These are phyloP conservation scores for Drosophila recens DNA, from an alignment of 2,888 invertebrate species.

Conservation along the genomic window DNA sequence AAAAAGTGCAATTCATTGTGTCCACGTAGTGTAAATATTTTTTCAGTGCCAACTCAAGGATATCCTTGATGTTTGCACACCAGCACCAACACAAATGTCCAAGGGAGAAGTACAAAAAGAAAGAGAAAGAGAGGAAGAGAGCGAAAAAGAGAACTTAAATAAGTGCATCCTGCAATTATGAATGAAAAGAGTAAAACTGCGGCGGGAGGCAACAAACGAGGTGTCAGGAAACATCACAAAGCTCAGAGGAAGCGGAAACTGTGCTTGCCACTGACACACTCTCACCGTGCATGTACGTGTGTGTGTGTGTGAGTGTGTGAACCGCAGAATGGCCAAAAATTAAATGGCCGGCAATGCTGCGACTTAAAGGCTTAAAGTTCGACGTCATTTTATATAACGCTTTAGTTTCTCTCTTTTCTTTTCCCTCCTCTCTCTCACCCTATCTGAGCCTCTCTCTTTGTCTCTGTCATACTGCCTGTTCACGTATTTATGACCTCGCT, in stretches of 20 bases:
- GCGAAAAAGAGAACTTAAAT: slow-evolving; percentile 43
- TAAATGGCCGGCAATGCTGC: slow-evolving; percentile 42
- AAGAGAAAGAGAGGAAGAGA: slow-evolving; percentile 1
- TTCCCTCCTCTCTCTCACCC: neutral
- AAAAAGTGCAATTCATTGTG: slow-evolving; percentile 44
- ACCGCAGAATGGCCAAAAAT: slow-evolving; percentile 38
- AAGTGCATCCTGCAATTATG: slow-evolving; percentile 79
- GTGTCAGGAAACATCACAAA: slow-evolving; percentile 54
- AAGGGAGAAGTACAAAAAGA: slow-evolving; percentile 5
- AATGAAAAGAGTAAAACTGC: slow-evolving; percentile 56
- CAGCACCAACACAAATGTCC: slow-evolving; percentile 7
- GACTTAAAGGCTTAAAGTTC: slow-evolving; percentile 55
- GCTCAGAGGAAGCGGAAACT: slow-evolving; percentile 55
- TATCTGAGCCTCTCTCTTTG: slow-evolving; percentile 8
- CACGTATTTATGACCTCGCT: slow-evolving; percentile 70
- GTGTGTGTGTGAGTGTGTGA: slow-evolving; percentile 10
- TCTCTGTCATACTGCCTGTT: slow-evolving; percentile 14
- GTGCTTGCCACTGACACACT: slow-evolving; percentile 35
- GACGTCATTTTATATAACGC: slow-evolving; percentile 48
- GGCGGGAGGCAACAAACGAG: slow-evolving; percentile 46
- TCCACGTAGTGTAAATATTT: slow-evolving; percentile 62
- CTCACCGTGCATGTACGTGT: slow-evolving; percentile 6
- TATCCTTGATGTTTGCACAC: slow-evolving; percentile 75
- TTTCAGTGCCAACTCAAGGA: slow-evolving; percentile 78
- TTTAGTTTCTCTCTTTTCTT: neutral